Percentiles rank a stretch among this genome's conserved stretches.
These are phyloP conservation scores for Lymantria monacha DNA, from an alignment of 2,888 invertebrate genomes.

Conservation along the genomic window DNA sequence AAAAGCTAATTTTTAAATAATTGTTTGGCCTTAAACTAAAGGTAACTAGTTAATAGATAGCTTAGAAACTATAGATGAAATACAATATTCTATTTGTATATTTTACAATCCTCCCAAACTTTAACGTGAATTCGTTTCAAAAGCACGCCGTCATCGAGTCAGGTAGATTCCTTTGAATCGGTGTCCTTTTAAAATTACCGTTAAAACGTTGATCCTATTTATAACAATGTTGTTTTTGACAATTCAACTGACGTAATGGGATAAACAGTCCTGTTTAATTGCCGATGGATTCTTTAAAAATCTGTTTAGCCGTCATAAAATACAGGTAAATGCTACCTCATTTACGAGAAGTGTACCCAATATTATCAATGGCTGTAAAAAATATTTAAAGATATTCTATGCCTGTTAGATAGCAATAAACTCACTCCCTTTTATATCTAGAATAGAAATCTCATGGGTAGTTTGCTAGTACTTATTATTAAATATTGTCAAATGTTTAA, in stretches of 20 bases:
- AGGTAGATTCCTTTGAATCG: slow-evolving; percentile 58
- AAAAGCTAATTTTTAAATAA: too few species aligned
- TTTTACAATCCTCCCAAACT: slow-evolving; percentile 12
- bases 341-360: slow-evolving; percentile 53
- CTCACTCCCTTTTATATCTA: too few species aligned
- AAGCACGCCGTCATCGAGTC: slow-evolving; percentile 29
- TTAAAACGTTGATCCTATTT: slow-evolving; percentile 71
- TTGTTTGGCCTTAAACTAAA: too few species aligned
- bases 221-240: slow-evolving; percentile 46
- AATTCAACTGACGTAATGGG: slow-evolving; percentile 71
- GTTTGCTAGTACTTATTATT: too few species aligned
- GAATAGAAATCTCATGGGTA: too few species aligned
- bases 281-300: slow-evolving; percentile 43
- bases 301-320: slow-evolving; percentile 63
- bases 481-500: too few species aligned
- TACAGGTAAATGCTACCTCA: slow-evolving; percentile 75
- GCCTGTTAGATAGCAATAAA: too few species aligned
- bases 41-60: neutral
- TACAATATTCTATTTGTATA: slow-evolving; percentile 11
- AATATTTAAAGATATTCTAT: neutral
- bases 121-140: slow-evolving; percentile 17
- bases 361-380: neutral
- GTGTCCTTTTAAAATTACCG: slow-evolving; percentile 53
- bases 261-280: slow-evolving; percentile 59
- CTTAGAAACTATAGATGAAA: neutral